Evolutionary conservation across 2,797 vertebrate species (phyloP).

Genomic region (Poeciliopsis turneri): DNA sequence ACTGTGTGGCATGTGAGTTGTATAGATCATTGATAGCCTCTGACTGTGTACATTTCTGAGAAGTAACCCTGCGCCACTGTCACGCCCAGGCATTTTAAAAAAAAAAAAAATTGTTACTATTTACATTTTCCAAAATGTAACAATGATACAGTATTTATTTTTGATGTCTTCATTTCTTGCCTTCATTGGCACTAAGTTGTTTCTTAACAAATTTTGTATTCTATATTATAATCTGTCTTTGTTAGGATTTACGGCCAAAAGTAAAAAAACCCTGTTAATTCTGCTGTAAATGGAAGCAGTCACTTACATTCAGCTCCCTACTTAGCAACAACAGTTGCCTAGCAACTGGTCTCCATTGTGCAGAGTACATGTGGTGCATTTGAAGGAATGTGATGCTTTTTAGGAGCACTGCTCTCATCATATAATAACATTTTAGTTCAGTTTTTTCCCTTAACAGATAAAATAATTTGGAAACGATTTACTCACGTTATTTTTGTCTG

Average conservation of each 20-base stretch:
- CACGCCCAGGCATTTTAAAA: no score
- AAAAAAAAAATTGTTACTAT: background rate
- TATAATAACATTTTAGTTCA: background rate
- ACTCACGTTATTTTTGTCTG: background rate
- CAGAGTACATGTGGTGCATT: constrained; percentile 60
- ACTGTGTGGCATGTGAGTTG: no score
- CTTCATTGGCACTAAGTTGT: background rate
- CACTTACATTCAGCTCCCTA: constrained; percentile 60
- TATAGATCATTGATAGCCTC: no score
- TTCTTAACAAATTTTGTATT: background rate
- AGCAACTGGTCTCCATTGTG: constrained; percentile 74
- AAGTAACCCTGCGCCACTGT: no score
- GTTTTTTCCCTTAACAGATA: background rate
- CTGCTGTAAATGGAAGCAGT: constrained; percentile 64
- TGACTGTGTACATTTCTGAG: no score
- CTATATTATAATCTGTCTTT: background rate
- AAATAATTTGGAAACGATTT: background rate
- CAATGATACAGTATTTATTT: background rate
- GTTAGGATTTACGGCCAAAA: background rate
- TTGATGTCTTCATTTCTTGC: background rate
- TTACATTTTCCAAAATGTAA: background rate
- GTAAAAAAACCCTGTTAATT: background rate
- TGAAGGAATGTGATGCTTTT: constrained; percentile 43
- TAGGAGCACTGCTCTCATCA: constrained; percentile 12
- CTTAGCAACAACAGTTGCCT: constrained; percentile 83